A percentile compares a stretch with the other conserved stretches of the same genome.
Evolutionary conservation across 2,113 vertebrate species (phyloP).

Genomic region (Chascanopsetta lugubris): DNA sequence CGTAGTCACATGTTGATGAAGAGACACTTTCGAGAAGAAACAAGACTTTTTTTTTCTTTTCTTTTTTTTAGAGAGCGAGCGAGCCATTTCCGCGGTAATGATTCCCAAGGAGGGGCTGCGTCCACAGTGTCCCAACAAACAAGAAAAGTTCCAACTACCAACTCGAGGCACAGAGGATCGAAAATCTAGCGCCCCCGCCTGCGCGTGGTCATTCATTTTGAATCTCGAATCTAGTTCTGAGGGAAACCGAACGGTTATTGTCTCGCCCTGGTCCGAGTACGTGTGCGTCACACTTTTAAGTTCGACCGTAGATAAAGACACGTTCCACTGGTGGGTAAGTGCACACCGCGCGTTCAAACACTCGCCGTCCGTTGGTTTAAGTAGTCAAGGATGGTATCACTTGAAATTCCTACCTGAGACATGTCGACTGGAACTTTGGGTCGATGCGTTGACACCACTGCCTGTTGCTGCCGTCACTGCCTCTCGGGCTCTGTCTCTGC

Average conservation of each 20-base stretch:
- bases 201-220: not conserved
- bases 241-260: no score
- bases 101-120: conserved; percentile 53
- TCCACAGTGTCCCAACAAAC: not conserved
- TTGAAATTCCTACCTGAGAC: conserved; percentile 77
- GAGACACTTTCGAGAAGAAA: not conserved
- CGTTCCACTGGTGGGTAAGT: no score
- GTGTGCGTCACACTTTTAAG: no score
- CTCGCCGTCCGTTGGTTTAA: not conserved
- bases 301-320: no score
- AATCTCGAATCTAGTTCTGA: no score
- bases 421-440: conserved; percentile 56
- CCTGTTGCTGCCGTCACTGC: conserved; percentile 30
- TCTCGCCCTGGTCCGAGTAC: no score
- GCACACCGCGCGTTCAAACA: not conserved
- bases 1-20: not conserved
- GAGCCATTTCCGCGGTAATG: conserved; percentile 6
- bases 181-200: no score
- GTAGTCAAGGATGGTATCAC: accelerated
- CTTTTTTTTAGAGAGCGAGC: not conserved
- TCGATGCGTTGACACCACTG: conserved; percentile 52
- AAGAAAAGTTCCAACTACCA: not conserved
- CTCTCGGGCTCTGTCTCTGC: conserved; percentile 36
- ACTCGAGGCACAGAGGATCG: no score
- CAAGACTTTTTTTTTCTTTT: no score